These are phyloP conservation scores for Luffia ferchaultella DNA, from an alignment of 2,888 invertebrate species.

Conservation along the genomic window DNA sequence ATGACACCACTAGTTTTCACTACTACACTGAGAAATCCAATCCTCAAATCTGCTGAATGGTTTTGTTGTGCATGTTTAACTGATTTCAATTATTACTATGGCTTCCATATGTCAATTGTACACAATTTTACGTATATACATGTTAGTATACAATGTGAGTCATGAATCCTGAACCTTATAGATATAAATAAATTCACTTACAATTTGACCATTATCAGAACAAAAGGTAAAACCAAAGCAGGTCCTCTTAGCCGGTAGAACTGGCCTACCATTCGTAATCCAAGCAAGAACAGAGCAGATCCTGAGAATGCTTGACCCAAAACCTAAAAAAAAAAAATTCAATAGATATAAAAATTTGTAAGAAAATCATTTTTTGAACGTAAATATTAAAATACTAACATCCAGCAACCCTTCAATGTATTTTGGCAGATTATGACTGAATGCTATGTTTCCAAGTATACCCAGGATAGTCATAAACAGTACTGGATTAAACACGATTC, in stretches of 20 bases:
- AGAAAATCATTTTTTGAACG: neutral
- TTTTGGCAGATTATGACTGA: slow-evolving; percentile 79
- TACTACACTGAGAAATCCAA: too few relatives aligned
- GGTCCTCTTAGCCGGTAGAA: slow-evolving; percentile 80
- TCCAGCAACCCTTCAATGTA: slow-evolving; percentile 78
- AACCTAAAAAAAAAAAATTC: slow-evolving; percentile 48
- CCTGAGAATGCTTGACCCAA: slow-evolving; percentile 92
- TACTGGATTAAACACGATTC: slow-evolving; percentile 87
- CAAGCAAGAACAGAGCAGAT: slow-evolving; percentile 88
- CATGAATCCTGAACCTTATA: too few relatives aligned
- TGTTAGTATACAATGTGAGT: too few relatives aligned
- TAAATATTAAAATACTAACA: slow-evolving; percentile 52
- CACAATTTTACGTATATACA: too few relatives aligned
- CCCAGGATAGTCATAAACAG: slow-evolving; percentile 94
- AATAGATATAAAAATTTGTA: slow-evolving; percentile 4
- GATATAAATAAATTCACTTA: too few relatives aligned
- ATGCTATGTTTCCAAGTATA: slow-evolving; percentile 82
- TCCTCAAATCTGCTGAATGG: too few relatives aligned
- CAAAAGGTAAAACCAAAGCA: slow-evolving; percentile 82
- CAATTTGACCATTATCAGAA: slow-evolving; percentile 90
- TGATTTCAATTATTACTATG: too few relatives aligned
- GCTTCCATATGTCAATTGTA: too few relatives aligned
- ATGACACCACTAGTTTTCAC: too few relatives aligned
- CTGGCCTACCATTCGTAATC: slow-evolving; percentile 92
- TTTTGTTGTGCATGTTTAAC: too few relatives aligned